phyloP scores from a whole-genome alignment of 2,113 vertebrate genomes.

The Lucifuga dentata region DNA sequence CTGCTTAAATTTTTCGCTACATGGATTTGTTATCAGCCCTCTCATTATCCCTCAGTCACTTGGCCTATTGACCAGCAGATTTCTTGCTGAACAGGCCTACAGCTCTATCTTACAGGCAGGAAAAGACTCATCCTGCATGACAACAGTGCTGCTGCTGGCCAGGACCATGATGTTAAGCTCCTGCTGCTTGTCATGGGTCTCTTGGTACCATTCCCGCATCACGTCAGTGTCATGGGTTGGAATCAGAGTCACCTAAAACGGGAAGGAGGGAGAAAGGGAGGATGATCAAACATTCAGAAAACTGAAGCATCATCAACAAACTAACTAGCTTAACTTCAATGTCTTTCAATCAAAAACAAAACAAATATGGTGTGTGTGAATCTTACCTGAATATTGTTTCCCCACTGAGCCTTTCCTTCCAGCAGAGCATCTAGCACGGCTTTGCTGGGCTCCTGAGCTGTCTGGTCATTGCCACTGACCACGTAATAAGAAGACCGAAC shows the following conservation, averaged over 20 bases:
- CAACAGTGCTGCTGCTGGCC: conserved; percentile 98
- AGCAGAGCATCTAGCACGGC: conserved; percentile 92
- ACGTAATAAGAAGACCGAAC: conserved; percentile 96
- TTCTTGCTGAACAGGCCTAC: conserved; percentile 70
- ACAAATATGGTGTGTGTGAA: background rate
- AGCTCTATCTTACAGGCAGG: conserved; percentile 98
- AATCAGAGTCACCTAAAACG: conserved; percentile 92
- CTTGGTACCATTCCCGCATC: conserved; percentile 98
- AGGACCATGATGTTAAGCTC: conserved; percentile 98
- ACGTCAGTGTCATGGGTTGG: conserved; percentile 98
- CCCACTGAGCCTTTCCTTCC: conserved; percentile 96
- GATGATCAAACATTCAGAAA: background rate
- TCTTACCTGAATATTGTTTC: conserved; percentile 92
- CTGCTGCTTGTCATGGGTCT: conserved; percentile 97
- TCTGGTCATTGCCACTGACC: conserved; percentile 93
- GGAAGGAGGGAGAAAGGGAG: conserved; percentile 10
- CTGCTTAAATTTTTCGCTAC: conserved; percentile 58
- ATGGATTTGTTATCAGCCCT: conserved; percentile 37
- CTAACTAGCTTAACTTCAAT: no score
- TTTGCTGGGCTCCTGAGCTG: conserved; percentile 92
- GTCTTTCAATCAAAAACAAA: no score
- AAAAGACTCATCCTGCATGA: conserved; percentile 99
- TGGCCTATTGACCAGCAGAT: background rate
- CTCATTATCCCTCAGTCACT: conserved; percentile 7
- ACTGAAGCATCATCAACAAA: no score